A percentile compares a stretch with the other conserved stretches of the same genome.
These are phyloP conservation scores for Zoanthus solanderi DNA, from an alignment of 92 coral and sea anemone genomes.

Conservation along the genomic window DNA sequence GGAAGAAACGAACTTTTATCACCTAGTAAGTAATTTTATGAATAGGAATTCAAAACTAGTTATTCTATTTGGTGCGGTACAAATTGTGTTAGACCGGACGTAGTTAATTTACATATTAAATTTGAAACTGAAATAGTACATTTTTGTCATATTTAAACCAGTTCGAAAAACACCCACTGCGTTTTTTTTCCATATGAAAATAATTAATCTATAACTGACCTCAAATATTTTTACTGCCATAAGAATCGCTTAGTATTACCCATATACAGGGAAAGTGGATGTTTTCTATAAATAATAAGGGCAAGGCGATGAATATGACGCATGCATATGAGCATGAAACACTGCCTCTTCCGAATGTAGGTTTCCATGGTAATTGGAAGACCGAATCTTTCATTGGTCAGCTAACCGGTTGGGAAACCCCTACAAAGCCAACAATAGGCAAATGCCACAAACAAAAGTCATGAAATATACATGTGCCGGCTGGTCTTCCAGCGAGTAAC, in stretches of 20 bases:
- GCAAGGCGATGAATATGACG: slow-evolving; percentile 13
- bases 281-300: not conserved
- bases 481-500: slow-evolving; percentile 46
- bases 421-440: slow-evolving; percentile 47
- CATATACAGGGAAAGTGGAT: not conserved
- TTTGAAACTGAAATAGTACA: not conserved
- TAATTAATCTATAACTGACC: not conserved
- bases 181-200: not conserved
- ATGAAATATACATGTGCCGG: slow-evolving; percentile 98
- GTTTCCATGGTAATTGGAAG: slow-evolving; percentile 12
- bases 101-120: not conserved
- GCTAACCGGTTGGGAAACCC: slow-evolving; percentile 45
- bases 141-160: no score
- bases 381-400: slow-evolving; percentile 4
- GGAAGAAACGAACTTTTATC: not conserved
- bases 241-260: not conserved
- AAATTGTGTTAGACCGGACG: not conserved
- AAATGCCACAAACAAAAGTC: slow-evolving; percentile 41
- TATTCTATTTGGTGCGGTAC: not conserved
- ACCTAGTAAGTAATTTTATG: not conserved
- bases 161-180: no score
- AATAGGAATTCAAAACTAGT: not conserved
- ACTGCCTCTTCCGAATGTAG: slow-evolving; percentile 5
- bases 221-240: not conserved
- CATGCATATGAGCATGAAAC: not conserved